Evolutionary conservation across 2,113 vertebrate species (phyloP), one percentile per base, ranked within the genome.

Genomic region (Bombycilla garrulus): DNA sequence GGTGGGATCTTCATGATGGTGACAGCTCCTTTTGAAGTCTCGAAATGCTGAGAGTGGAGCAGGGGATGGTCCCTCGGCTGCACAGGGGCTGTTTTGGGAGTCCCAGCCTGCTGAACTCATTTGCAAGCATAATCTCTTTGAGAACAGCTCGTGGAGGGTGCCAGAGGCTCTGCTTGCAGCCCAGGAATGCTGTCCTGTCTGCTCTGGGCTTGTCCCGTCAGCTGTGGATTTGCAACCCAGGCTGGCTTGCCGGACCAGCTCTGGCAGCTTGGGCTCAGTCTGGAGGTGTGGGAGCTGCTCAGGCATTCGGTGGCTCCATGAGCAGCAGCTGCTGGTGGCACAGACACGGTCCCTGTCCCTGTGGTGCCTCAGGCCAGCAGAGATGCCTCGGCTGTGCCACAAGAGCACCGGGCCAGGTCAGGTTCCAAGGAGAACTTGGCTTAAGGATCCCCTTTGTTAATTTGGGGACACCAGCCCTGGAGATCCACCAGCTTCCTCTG

Each of bases 211-310:
- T 93, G 92, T 93, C 81, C 85, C 72, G 51, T 92, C 95, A 94
- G 79, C 86, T 90, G 71, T 4, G 6, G 71, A 86, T 96, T 95
- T 96, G 95, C 94, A 96, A 82, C 45, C 90, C 31, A 70, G 92
- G 79, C 79, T 44, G 67, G 58, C 96, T 73, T 35, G 95, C 92
- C 72, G 62, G 93, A 84, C 96, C 85, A 93, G 95, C 90, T 92
- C 74, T 10, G 69, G 81, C 72, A 88, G 80, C 80, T 77, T 1
- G 1, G 20, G 64, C 58, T 61, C 74, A 33, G 44, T 48, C 78
- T 92, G 93, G 65, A 89, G 92, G 90, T 89, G 93, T 94, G 95
- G 70, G 86, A 94, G 91, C 79, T 71, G 20, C 53, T 56, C 8
- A 12, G 74, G 88, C 50, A 15, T 38, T 40, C 0, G 0, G 36